A percentile compares a stretch with the other conserved stretches of the same genome.
These are phyloP conservation scores for Masticophis lateralis DNA, from an alignment of 2,797 vertebrate genomes.

Conservation along the genomic window DNA sequence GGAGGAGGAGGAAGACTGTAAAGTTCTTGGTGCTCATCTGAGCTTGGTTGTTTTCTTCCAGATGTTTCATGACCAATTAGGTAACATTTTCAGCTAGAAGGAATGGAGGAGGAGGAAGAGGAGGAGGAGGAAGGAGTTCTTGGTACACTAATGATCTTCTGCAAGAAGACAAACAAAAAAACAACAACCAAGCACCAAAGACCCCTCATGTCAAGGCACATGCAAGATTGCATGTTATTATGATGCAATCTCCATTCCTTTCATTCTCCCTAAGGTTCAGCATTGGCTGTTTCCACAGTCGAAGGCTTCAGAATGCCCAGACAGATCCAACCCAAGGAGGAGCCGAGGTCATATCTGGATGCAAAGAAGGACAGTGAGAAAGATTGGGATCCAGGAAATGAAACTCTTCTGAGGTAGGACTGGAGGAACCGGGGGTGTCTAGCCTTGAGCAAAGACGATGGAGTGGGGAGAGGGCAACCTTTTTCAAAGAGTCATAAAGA, in stretches of 20 bases:
- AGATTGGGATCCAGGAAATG: background rate
- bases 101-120: background rate
- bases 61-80: too few species aligned
- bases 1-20: too few species aligned
- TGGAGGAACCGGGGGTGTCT: background rate
- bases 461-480: background rate
- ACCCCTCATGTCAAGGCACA: background rate
- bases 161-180: background rate
- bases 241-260: constrained; percentile 27
- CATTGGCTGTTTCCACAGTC: background rate
- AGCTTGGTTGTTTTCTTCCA: background rate
- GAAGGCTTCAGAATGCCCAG: accelerated
- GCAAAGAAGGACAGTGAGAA: background rate
- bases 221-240: background rate
- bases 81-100: background rate
- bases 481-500: background rate
- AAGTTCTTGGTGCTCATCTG: too few species aligned
- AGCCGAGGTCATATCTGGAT: background rate
- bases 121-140: too few species aligned
- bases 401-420: background rate
- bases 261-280: background rate
- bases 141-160: background rate
- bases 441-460: background rate
- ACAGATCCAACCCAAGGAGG: background rate
- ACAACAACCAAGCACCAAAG: background rate